Conservation (phyloP, 2,113 vertebrate genomes). For the Macroglossus sobrinus region DNA sequence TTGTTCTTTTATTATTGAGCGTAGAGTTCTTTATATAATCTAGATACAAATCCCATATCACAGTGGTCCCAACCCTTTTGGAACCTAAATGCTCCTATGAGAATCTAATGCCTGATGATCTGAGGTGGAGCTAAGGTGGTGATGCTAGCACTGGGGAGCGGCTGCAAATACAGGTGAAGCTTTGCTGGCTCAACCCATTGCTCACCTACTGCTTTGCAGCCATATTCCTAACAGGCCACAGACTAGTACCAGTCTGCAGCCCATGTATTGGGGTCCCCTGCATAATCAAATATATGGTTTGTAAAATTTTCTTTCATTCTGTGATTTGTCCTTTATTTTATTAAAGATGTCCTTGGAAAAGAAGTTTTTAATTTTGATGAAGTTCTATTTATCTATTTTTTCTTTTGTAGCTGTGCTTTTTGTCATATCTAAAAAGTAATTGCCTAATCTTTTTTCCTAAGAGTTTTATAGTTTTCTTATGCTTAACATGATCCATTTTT, state of each 20-base stretch:
- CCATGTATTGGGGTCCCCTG: too few relatives aligned
- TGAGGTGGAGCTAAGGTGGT: too few relatives aligned
- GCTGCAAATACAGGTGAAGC: too few relatives aligned
- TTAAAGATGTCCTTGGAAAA: neutral
- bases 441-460: neutral
- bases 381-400: neutral
- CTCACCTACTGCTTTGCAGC: too few relatives aligned
- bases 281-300: neutral
- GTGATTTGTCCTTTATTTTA: slow-evolving; percentile 1
- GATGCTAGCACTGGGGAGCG: too few relatives aligned
- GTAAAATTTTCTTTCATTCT: neutral
- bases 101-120: too few relatives aligned
- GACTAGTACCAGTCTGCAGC: too few relatives aligned
- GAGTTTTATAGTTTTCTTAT: neutral
- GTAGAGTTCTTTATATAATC: neutral
- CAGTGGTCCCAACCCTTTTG: too few relatives aligned
- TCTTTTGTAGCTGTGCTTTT: neutral
- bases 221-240: too few relatives aligned
- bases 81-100: too few relatives aligned
- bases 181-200: too few relatives aligned
- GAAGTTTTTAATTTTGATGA: neutral
- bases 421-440: slow-evolving; percentile 3
- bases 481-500: neutral
- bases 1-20: neutral
- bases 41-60: neutral